These are phyloP conservation scores for Drosophila gunungcola DNA, from an alignment of 1,140 invertebrate genomes.

Conservation along the genomic window DNA sequence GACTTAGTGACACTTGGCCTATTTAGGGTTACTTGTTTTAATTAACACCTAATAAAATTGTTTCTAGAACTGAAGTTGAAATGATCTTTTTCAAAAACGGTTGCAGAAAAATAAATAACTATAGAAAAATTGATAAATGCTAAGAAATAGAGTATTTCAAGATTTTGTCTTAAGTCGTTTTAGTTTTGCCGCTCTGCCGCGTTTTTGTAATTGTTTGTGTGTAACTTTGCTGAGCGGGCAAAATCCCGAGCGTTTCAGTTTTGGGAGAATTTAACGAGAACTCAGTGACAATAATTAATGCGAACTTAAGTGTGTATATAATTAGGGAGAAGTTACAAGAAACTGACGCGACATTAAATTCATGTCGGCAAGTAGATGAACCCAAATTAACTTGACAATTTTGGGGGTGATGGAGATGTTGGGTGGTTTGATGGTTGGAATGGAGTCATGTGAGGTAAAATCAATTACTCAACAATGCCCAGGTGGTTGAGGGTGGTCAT, in stretches of 20 bases:
- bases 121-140: too few relatives aligned
- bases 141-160: slow-evolving; percentile 13
- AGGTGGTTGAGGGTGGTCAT: slow-evolving; percentile 34
- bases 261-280: slow-evolving; percentile 29
- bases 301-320: slow-evolving; percentile 42
- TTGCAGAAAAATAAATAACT: too few relatives aligned
- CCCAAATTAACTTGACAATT: slow-evolving; percentile 9
- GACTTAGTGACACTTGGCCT: too few relatives aligned
- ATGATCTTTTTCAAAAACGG: too few relatives aligned
- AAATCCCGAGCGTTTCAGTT: slow-evolving; percentile 23
- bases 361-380: slow-evolving; percentile 10
- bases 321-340: slow-evolving; percentile 55
- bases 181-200: slow-evolving; percentile 13
- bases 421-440: background rate
- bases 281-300: slow-evolving; percentile 52
- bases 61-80: too few relatives aligned
- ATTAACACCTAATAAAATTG: too few relatives aligned
- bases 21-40: too few relatives aligned
- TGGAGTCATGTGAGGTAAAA: slow-evolving; percentile 40
- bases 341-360: slow-evolving; percentile 52
- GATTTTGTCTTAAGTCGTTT: background rate
- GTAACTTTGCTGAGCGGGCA: slow-evolving; percentile 32
- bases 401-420: background rate
- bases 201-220: slow-evolving; percentile 39
- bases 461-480: slow-evolving; percentile 68